Base-by-base conservation (phyloP, 1,140 invertebrate genomes). In the Apolygus lucorum region DNA sequence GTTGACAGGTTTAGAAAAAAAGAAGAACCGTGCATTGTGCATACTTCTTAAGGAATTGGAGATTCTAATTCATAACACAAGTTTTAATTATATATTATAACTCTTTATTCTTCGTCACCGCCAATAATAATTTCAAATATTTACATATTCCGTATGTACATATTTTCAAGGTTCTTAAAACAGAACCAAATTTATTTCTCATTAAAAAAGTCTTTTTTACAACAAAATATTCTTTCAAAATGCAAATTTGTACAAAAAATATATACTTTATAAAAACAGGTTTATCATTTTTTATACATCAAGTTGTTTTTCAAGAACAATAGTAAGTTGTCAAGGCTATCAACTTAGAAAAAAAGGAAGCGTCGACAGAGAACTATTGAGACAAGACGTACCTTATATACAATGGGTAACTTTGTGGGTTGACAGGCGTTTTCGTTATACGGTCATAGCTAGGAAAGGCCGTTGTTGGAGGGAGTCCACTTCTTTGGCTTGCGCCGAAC, bases 401-500 rank as follows among this genome's bases (percentile, higher is more conserved):
- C 52, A 68, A 34, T 24, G 42, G 52, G 52, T 52, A 68, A 52
- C 52, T 68, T 68, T 24, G 29, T 17, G 68, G 52, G 52, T 11
- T 26, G 54, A 29, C 2, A 29, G 34, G 26, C 17, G 13, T 49
- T 62, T 21, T 52, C 68, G 68, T 72, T 73, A 76, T 26, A 76
- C 75, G 26, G 81, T 82, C 81, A 83, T 83, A 64, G 82, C 81
- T 67, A 83, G 75, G 75, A 81, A 82, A 54, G 78, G 79, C 74
- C 80, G 77, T 70, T 80, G 80, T 68, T 80, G 79, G 73, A 81
- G 70, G 63, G 76, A 72, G 68, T 80, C 80, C 13, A 74, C 73
- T 68, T 82, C 81, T 72, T 82, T 82, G 4, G 81, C 82, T 74
- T 82, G 81, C 27, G 81, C 77, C 25, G 80, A 81, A 75, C 82